Conservation (phyloP, 2,888 invertebrate species). For the Syrista parreyssii region DNA sequence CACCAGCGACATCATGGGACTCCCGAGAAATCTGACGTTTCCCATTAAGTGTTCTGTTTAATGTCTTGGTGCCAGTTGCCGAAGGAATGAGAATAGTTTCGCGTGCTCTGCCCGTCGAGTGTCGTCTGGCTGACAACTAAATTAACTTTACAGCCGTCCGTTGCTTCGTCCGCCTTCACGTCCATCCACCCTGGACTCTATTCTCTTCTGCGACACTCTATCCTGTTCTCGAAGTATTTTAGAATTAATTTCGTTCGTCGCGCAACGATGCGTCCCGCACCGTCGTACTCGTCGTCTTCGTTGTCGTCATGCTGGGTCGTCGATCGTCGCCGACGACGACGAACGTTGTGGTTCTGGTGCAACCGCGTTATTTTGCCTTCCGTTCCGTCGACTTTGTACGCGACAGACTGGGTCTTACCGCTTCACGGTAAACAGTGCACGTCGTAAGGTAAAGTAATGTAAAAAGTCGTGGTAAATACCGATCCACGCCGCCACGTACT, state of each 20-base stretch:
- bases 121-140: conserved; percentile 24
- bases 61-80: conserved; percentile 34
- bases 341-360: neutral
- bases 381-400: neutral
- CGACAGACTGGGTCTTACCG: neutral
- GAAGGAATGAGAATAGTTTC: conserved; percentile 44
- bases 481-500: too few relatives aligned
- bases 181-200: conserved; percentile 10
- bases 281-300: conserved; percentile 20
- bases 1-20: conserved; percentile 21
- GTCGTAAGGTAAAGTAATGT: neutral
- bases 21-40: conserved; percentile 41
- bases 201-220: conserved; percentile 22
- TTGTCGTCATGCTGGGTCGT: neutral
- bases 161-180: conserved; percentile 24
- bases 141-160: conserved; percentile 38
- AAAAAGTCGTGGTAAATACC: neutral
- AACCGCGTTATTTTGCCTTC: neutral
- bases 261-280: neutral
- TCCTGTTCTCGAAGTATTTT: conserved; percentile 41
- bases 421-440: neutral
- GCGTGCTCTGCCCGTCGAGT: conserved; percentile 29
- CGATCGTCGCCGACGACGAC: neutral
- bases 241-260: conserved; percentile 35
- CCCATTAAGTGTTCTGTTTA: conserved; percentile 43